phyloP scores from a whole-genome alignment of 2,797 vertebrate genomes.

The Melanotaenia nigrans region DNA sequence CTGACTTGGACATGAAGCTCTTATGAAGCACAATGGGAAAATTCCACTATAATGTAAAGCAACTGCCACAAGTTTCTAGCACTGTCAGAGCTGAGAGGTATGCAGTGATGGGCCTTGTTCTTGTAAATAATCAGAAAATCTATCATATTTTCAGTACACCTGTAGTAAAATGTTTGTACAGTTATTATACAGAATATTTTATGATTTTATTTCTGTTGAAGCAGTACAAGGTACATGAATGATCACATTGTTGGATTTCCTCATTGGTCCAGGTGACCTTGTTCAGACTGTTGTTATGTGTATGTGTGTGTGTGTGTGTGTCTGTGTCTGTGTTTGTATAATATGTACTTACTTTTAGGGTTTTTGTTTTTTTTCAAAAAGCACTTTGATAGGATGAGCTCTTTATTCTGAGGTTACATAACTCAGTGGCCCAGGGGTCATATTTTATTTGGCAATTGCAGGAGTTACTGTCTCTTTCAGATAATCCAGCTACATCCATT shows the following conservation, averaged over 20 bases:
- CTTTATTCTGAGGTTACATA: constrained; percentile 40
- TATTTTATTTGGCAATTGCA: constrained; percentile 50
- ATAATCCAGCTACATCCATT: constrained; percentile 31
- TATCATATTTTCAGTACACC: constrained; percentile 65
- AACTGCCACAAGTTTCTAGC: constrained; percentile 61
- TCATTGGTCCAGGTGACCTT: constrained; percentile 72
- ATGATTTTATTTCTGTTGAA: constrained; percentile 65
- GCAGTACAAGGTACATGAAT: constrained; percentile 49
- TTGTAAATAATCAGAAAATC: constrained; percentile 60
- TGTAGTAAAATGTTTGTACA: constrained; percentile 69
- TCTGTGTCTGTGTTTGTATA: constrained; percentile 25
- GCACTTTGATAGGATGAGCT: constrained; percentile 72
- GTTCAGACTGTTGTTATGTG: constrained; percentile 57
- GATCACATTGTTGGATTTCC: constrained; percentile 38
- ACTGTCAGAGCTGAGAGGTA: constrained; percentile 57
- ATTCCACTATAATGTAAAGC: constrained; percentile 49
- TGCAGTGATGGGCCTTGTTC: constrained; percentile 42
- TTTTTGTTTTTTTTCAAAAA: constrained; percentile 66
- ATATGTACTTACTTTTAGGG: constrained; percentile 38
- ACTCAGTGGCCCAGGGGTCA: constrained; percentile 34
- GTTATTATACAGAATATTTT: constrained; percentile 70
- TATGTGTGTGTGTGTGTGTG: constrained; percentile 40
- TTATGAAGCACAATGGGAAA: constrained; percentile 67
- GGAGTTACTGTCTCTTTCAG: constrained; percentile 23
- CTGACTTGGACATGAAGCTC: constrained; percentile 45